Base-by-base conservation (phyloP, 2,888 invertebrate species). In the Aleiodes testaceus region DNA sequence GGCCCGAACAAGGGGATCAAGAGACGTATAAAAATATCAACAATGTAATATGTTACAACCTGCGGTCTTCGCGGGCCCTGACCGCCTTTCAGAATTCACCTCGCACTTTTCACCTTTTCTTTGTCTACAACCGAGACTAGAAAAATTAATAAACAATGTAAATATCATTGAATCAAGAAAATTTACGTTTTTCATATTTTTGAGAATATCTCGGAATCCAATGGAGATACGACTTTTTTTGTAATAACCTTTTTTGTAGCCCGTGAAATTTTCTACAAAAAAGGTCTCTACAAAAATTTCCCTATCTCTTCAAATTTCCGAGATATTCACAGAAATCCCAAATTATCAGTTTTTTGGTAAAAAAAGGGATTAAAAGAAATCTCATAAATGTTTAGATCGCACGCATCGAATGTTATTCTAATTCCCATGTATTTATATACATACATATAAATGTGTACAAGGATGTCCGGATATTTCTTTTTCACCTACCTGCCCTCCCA, bases 21-120 rank as follows among this genome's bases (percentile, higher is more conserved):
- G 74, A 67, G 71, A 59, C 36, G 59, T 59, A 59, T 59, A 59
- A 59, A 76, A 73, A 78, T 78, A 81, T 81, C 78, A 77, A 72
- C 77, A 77, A 59, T 75, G 82, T 79, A 80, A 82, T 80, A 79
- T 69, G 77, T 83, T 80, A 81, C 68, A 81, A 74, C 75, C 75
- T 82, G 84, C 76, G 84, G 83, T 83, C 72, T 74, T 45, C 49
- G 16, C 52, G 65, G 59, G 5, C 63, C 18, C 42, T 52, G 66
- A 52, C 69, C 70, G 65, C 70, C 47, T 55, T 70, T 47, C 65
- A 55, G 22, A 59, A 26, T 26, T 42, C 50, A 16, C 49, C 49
- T 59, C 64, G 53, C 55, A 49, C 45, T 45, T 70, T 59, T 59
- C 44, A 44, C 53, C 47, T 47, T 52, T 30, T 64, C 47, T 36